Conservation (phyloP, 2,113 vertebrate species). For the Galemys pyrenaicus region DNA sequence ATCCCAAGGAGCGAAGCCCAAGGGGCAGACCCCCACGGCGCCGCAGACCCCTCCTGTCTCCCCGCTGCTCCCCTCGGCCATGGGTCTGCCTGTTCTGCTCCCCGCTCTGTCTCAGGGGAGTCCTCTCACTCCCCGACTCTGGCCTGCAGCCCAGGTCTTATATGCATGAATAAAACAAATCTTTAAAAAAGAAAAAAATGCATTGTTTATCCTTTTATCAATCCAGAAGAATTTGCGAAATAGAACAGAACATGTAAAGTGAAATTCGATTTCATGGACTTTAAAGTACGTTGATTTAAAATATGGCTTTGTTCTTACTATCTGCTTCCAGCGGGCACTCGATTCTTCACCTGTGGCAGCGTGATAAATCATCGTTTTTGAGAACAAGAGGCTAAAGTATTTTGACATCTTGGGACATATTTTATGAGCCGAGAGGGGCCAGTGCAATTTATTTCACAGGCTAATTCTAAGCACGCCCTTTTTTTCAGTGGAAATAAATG, state of each 20-base stretch:
- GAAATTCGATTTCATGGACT: background rate
- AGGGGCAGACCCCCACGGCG: no score
- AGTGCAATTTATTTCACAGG: conserved; percentile 1
- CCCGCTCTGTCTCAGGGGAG: no score
- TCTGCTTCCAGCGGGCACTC: background rate
- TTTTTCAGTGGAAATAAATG: conserved; percentile 36
- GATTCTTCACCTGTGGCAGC: background rate
- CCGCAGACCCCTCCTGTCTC: no score
- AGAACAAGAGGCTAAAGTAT: conserved; percentile 34
- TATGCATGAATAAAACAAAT: no score
- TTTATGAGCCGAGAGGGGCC: conserved; percentile 4
- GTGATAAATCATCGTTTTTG: conserved; percentile 1
- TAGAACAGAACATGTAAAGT: background rate
- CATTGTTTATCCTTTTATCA: background rate
- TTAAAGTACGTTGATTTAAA: conserved; percentile 41
- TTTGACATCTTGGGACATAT: conserved; percentile 58
- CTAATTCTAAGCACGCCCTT: background rate
- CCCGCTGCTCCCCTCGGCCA: no score
- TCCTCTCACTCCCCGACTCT: no score
- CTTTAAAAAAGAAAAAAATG: no score
- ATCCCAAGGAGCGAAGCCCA: no score
- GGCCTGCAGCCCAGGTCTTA: no score
- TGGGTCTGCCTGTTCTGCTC: no score
- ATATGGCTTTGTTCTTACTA: conserved; percentile 8
- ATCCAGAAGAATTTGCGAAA: background rate